Percentiles rank a stretch among this genome's conserved stretches.
Conservation (phyloP, 2,113 vertebrate genomes). For the Procavia capensis region DNA sequence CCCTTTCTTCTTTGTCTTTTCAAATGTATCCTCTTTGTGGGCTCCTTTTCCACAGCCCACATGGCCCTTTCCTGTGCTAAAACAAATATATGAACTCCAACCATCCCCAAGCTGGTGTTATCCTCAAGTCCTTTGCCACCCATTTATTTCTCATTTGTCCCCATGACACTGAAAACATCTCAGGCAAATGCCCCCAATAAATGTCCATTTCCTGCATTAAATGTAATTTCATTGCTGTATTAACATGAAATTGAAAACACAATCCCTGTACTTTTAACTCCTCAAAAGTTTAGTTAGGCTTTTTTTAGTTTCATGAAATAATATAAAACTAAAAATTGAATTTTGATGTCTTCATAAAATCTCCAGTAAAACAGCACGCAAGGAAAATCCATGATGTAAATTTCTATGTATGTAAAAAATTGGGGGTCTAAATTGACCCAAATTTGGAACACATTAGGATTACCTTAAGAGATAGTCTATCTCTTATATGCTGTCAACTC, state of each 20-base stretch:
- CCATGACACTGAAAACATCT: neutral
- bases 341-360: neutral
- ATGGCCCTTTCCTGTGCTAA: neutral
- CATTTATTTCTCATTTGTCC: rapidly evolving
- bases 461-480: neutral
- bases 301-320: constrained; percentile 44
- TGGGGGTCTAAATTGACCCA: neutral
- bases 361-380: neutral
- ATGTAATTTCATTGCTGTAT: neutral
- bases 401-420: neutral
- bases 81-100: neutral
- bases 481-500: neutral
- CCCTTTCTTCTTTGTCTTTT: neutral
- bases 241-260: neutral
- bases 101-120: no score
- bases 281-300: neutral
- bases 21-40: neutral
- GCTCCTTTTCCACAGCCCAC: neutral
- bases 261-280: neutral
- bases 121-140: neutral
- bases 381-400: neutral
- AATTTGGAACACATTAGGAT: neutral
- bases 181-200: neutral
- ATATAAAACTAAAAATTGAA: constrained; percentile 25
- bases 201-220: neutral